Percentiles rank a stretch among this genome's conserved stretches.
These are phyloP conservation scores for Toxotes lorentzi DNA, from an alignment of 2,797 vertebrate species.

Conservation along the genomic window DNA sequence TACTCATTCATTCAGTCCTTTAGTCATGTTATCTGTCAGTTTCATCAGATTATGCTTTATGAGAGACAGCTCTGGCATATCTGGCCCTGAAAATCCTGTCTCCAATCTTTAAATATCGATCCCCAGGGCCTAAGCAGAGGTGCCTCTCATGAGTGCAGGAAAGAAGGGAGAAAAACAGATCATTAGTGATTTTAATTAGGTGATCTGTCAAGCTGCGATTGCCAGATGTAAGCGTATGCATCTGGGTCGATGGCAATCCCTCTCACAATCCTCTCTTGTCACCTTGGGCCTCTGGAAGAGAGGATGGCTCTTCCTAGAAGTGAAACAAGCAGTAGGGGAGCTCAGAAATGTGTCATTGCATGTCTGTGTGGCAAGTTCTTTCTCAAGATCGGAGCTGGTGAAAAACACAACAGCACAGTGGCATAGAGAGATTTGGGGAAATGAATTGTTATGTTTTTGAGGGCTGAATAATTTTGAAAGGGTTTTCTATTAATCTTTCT, in stretches of 20 bases:
- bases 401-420: slow-evolving; percentile 20
- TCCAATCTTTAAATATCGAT: slow-evolving; percentile 87
- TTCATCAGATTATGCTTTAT: slow-evolving; percentile 83
- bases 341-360: slow-evolving; percentile 73
- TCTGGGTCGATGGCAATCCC: slow-evolving; percentile 84
- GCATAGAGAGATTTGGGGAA: slow-evolving; percentile 17
- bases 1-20: slow-evolving; percentile 68
- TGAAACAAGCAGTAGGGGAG: slow-evolving; percentile 66
- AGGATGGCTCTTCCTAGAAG: slow-evolving; percentile 66
- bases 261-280: slow-evolving; percentile 80
- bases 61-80: slow-evolving; percentile 75
- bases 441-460: slow-evolving; percentile 26
- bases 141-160: slow-evolving; percentile 78
- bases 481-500: background rate
- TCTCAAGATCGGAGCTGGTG: slow-evolving; percentile 45
- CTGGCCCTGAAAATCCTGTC: slow-evolving; percentile 77
- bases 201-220: slow-evolving; percentile 86
- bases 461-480: slow-evolving; percentile 20
- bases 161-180: slow-evolving; percentile 83
- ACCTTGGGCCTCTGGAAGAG: slow-evolving; percentile 74
- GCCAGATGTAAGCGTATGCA: slow-evolving; percentile 85
- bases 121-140: slow-evolving; percentile 79
- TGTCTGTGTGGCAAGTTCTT: slow-evolving; percentile 61
- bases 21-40: slow-evolving; percentile 75
- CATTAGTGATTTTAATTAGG: slow-evolving; percentile 89